Conservation (phyloP, 1,140 invertebrate genomes). For the Trigoniulus corallinus region DNA sequence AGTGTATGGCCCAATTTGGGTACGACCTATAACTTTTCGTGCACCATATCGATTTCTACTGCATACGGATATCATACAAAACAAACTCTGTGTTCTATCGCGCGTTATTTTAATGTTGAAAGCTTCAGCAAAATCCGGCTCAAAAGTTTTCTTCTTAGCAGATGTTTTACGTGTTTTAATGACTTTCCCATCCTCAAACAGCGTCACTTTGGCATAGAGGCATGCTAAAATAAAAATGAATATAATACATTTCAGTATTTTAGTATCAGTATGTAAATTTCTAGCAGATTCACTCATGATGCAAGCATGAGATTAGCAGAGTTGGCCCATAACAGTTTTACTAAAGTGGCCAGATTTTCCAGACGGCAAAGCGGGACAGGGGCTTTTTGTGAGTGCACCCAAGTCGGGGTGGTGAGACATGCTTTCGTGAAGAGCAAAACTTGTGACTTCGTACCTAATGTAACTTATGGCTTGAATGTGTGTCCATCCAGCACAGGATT, state of each 20-base stretch:
- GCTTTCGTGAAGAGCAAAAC: too few relatives aligned
- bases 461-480: too few relatives aligned
- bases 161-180: slow-evolving; percentile 6
- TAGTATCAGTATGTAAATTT: too few relatives aligned
- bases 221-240: not conserved
- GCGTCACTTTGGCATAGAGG: slow-evolving; percentile 4
- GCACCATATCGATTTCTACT: not conserved
- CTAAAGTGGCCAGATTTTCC: too few relatives aligned
- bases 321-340: too few relatives aligned
- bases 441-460: too few relatives aligned
- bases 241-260: not conserved
- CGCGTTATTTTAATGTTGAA: not conserved
- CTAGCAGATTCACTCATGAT: too few relatives aligned
- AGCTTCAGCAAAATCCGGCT: slow-evolving; percentile 4
- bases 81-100: slow-evolving; percentile 1
- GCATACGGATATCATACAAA: not conserved
- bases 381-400: too few relatives aligned
- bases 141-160: slow-evolving; percentile 2
- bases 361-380: too few relatives aligned
- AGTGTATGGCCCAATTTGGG: slow-evolving; percentile 3
- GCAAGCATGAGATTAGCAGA: too few relatives aligned
- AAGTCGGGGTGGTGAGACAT: too few relatives aligned
- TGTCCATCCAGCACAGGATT: too few relatives aligned
- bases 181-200: slow-evolving; percentile 3
- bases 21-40: not conserved